A percentile compares a stretch with the other conserved stretches of the same genome.
Conservation (phyloP, 2,797 vertebrate species). For the Phataginus tetradactyla region DNA sequence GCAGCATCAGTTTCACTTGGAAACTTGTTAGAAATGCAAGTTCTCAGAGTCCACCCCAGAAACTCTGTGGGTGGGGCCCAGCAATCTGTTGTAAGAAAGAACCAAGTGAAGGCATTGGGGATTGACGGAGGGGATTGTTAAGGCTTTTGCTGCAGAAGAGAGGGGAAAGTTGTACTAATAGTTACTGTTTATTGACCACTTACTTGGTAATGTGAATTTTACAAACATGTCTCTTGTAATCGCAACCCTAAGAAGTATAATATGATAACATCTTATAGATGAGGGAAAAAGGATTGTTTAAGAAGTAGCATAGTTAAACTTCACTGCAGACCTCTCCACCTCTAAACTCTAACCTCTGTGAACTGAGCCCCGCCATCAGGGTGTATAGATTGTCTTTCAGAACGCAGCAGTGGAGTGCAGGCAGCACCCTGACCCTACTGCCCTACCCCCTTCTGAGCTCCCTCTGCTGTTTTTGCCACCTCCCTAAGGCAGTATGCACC, state of each 20-base stretch:
- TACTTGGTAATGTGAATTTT: background rate
- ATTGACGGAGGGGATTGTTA: background rate
- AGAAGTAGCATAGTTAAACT: background rate
- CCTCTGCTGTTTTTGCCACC: background rate
- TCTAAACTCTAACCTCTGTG: background rate
- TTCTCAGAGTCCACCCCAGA: background rate
- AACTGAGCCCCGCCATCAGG: background rate
- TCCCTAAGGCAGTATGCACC: background rate
- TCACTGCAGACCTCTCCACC: background rate
- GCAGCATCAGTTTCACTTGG: background rate
- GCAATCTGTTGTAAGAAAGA: background rate
- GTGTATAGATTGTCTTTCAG: background rate
- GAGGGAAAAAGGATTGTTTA: background rate
- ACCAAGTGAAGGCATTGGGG: background rate
- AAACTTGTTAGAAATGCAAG: background rate
- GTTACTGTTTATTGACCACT: background rate
- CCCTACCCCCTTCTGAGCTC: too few species aligned
- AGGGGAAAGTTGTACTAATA: background rate
- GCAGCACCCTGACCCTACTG: too few species aligned
- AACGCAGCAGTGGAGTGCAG: background rate
- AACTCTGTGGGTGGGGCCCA: background rate
- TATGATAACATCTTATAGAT: background rate
- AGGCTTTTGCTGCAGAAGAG: background rate
- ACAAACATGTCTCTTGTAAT: background rate
- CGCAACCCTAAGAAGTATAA: background rate